A percentile compares a stretch with the other conserved stretches of the same genome.
Evolutionary conservation across 2,797 vertebrate genomes (phyloP).

Genomic region (Morelia viridis): DNA sequence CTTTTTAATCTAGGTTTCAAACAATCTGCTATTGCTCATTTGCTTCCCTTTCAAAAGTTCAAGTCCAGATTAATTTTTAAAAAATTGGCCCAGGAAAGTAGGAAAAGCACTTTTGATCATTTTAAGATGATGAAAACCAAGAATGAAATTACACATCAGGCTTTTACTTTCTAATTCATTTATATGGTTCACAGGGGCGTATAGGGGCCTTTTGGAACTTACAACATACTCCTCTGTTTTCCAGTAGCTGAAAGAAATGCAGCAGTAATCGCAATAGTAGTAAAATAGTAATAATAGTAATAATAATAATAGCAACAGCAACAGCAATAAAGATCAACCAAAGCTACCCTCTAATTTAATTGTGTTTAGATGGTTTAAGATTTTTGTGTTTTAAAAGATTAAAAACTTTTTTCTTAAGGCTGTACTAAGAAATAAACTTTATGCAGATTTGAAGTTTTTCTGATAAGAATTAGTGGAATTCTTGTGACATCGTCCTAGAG

Average conservation of each 20-base stretch:
- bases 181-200: slow-evolving; percentile 43
- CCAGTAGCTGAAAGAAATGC: slow-evolving; percentile 40
- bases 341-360: background rate
- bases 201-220: background rate
- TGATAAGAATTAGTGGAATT: slow-evolving; percentile 28
- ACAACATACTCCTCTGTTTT: slow-evolving; percentile 19
- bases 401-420: background rate
- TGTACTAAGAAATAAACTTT: background rate
- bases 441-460: slow-evolving; percentile 1
- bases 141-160: slow-evolving; percentile 57
- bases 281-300: background rate
- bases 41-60: slow-evolving; percentile 47
- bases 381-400: background rate
- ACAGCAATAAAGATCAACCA: background rate
- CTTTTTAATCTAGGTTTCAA: slow-evolving; percentile 32
- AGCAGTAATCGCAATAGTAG: background rate
- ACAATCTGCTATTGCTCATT: slow-evolving; percentile 35
- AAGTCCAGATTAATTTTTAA: slow-evolving; percentile 64
- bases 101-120: slow-evolving; percentile 63
- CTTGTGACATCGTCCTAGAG: slow-evolving; percentile 50
- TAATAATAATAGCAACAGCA: background rate
- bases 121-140: slow-evolving; percentile 66
- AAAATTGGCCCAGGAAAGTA: slow-evolving; percentile 60
- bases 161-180: slow-evolving; percentile 64
- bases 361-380: background rate